Percentiles rank a stretch among this genome's conserved stretches.
phyloP scores from a whole-genome alignment of 1,140 invertebrate genomes.

The Meloidogyne exigua region DNA sequence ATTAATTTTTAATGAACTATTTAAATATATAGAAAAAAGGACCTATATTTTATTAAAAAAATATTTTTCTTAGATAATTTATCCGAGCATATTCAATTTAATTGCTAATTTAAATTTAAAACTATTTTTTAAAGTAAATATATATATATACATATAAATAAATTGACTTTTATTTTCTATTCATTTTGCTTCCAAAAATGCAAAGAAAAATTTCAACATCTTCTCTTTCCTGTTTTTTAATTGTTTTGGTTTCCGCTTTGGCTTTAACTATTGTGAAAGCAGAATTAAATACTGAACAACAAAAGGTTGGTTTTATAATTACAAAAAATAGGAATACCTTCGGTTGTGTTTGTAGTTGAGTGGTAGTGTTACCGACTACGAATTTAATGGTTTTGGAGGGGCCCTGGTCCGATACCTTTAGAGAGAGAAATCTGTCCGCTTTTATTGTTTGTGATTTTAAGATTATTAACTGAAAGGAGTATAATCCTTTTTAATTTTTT shows the following conservation, averaged over 20 bases:
- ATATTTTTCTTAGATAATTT: background rate
- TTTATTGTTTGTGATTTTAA: background rate
- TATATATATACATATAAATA: background rate
- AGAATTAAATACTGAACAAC: background rate
- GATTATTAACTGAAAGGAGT: too few relatives aligned
- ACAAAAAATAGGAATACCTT: too few relatives aligned
- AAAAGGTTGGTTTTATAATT: background rate
- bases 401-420: background rate
- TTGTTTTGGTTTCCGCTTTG: background rate
- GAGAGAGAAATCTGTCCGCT: background rate
- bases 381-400: background rate
- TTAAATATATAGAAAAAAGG: background rate
- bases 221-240: background rate
- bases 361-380: background rate
- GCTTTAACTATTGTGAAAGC: background rate
- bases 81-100: background rate
- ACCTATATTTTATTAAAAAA: background rate
- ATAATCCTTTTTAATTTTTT: too few relatives aligned
- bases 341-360: background rate
- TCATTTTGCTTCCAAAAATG: background rate
- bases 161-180: background rate
- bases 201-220: background rate
- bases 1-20: slow-evolving; percentile 1
- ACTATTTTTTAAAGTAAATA: background rate
- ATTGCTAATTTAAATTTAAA: background rate